Conservation (phyloP, 2,797 vertebrate genomes). For the Pteronotus mesoamericanus region DNA sequence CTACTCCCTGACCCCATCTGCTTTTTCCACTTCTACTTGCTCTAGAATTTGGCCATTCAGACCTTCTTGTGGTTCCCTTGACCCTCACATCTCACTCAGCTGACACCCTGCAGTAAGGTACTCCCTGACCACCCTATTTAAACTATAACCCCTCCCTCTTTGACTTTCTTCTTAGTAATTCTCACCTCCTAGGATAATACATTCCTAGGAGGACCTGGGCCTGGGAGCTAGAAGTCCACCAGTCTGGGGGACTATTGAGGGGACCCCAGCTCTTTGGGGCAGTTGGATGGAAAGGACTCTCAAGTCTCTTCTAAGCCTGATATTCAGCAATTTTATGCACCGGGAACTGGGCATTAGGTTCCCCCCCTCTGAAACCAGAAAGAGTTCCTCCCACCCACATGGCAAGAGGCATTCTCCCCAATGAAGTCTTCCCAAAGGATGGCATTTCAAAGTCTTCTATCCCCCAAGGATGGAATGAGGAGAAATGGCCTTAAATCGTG, state of each 20-base stretch:
- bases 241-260: neutral
- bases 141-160: neutral
- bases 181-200: neutral
- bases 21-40: neutral
- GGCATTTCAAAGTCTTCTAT: neutral
- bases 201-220: neutral
- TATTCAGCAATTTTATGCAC: neutral
- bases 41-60: neutral
- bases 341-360: neutral
- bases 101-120: neutral
- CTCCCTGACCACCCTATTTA: neutral
- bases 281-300: neutral
- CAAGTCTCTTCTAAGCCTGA: neutral
- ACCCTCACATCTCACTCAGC: neutral
- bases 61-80: neutral
- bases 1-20: neutral
- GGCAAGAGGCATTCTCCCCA: neutral
- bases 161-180: neutral
- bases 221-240: neutral
- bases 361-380: conserved; percentile 21
- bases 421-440: neutral
- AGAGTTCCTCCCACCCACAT: neutral
- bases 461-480: neutral
- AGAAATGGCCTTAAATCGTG: neutral
- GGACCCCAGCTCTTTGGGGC: neutral